phyloP scores from a whole-genome alignment of 2,113 vertebrate species.

The Rhineura floridana region DNA sequence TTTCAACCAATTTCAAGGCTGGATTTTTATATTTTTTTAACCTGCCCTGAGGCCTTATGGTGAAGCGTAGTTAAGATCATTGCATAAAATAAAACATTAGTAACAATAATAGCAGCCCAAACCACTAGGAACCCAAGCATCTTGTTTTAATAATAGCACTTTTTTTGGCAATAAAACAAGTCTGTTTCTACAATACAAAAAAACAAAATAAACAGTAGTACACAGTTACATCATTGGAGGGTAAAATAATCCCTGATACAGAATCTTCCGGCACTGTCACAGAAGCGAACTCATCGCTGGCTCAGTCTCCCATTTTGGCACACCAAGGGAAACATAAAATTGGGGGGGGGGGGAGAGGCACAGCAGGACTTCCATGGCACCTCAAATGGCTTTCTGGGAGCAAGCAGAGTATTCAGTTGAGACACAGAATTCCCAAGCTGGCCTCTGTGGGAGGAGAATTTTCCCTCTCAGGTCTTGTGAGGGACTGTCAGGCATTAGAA shows the following conservation, averaged over 20 bases:
- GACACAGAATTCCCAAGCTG: not conserved
- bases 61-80: too few relatives aligned
- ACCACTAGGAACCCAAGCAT: not conserved
- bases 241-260: constrained; percentile 11
- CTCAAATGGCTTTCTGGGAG: not conserved
- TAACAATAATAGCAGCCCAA: not conserved
- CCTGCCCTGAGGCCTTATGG: too few relatives aligned
- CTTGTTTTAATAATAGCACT: not conserved
- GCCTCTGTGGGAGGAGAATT: not conserved
- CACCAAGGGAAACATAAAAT: not conserved
- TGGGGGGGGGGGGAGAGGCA: not conserved
- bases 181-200: constrained; percentile 29
- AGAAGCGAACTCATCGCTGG: not conserved
- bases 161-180: constrained; percentile 18
- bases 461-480: not conserved
- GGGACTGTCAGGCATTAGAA: not conserved
- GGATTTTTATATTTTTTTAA: too few relatives aligned
- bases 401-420: not conserved
- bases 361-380: not conserved
- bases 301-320: not conserved
- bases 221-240: not conserved
- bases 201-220: not conserved
- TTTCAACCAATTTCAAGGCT: too few relatives aligned
- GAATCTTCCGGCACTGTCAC: not conserved
- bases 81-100: too few relatives aligned